Evolutionary conservation across 2,888 invertebrate genomes (phyloP).

Genomic region (Antitype chi): DNA sequence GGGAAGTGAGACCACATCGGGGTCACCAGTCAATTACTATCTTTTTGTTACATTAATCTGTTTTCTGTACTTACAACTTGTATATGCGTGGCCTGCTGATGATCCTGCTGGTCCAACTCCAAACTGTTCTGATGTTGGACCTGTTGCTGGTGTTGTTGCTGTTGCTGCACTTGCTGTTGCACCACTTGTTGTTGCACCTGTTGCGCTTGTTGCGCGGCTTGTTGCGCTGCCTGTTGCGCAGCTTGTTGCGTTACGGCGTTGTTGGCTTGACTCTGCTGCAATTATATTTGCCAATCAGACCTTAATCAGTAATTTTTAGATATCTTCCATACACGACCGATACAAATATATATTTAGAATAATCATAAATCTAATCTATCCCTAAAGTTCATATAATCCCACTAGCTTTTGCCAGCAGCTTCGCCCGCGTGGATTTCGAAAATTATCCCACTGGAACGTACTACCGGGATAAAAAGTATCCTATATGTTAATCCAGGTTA

Average conservation of each 20-base stretch:
- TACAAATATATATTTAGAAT: too few species aligned
- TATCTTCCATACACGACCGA: too few species aligned
- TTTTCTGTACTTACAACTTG: constrained; percentile 81
- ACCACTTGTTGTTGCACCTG: constrained; percentile 76
- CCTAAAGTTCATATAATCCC: too few species aligned
- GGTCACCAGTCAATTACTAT: too few species aligned
- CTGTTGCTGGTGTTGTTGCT: constrained; percentile 73
- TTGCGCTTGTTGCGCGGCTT: constrained; percentile 77
- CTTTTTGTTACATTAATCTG: neutral
- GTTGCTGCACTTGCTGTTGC: constrained; percentile 76
- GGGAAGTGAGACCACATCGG: too few species aligned
- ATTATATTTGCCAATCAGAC: neutral
- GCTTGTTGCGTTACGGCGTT: constrained; percentile 83
- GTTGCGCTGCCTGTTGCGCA: constrained; percentile 81
- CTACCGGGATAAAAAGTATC: too few species aligned
- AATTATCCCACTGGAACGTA: too few species aligned
- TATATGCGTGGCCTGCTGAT: constrained; percentile 88
- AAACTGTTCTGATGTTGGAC: constrained; percentile 85
- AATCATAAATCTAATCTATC: too few species aligned
- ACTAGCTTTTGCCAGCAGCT: too few species aligned
- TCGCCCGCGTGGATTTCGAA: too few species aligned
- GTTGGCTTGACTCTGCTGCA: constrained; percentile 69
- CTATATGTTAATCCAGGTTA: too few species aligned
- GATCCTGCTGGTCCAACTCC: constrained; percentile 86
- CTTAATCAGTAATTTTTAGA: neutral